Percentiles rank a stretch among this genome's conserved stretches.
These are phyloP conservation scores for Chelon auratus DNA, from an alignment of 2,797 vertebrate species.

Conservation along the genomic window DNA sequence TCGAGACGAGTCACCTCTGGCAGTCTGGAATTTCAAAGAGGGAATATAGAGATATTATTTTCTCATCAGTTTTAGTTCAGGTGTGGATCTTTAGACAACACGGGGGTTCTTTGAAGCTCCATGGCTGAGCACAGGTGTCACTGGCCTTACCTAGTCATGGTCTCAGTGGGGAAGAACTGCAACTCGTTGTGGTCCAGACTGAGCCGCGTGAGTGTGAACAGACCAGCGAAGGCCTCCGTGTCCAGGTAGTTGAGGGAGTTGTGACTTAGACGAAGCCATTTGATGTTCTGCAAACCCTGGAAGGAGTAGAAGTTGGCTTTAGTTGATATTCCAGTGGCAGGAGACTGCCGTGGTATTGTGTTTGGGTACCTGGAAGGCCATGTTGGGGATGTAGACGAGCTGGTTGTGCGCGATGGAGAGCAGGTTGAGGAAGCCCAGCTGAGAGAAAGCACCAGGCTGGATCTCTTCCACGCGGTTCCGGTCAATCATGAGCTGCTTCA, in stretches of 20 bases:
- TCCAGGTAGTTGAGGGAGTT: constrained; percentile 92
- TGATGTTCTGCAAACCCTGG: constrained; percentile 89
- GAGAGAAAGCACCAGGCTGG: constrained; percentile 90
- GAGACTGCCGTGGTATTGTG: neutral
- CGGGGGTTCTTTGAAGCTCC: no score
- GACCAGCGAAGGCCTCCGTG: constrained; percentile 88
- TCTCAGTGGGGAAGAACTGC: constrained; percentile 90
- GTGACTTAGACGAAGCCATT: constrained; percentile 91
- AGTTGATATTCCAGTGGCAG: accelerated
- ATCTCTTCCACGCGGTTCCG: constrained; percentile 92
- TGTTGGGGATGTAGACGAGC: constrained; percentile 93
- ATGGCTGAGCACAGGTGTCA: neutral
- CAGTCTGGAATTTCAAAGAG: constrained; percentile 73
- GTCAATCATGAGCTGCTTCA: constrained; percentile 90
- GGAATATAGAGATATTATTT: no score
- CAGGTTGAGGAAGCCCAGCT: constrained; percentile 89
- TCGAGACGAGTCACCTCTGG: constrained; percentile 87
- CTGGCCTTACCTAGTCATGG: constrained; percentile 85
- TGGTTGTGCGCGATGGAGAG: constrained; percentile 91
- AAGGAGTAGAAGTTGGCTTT: neutral
- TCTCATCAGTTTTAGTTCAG: no score
- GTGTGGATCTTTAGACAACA: neutral
- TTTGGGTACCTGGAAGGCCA: constrained; percentile 89
- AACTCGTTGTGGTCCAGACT: constrained; percentile 94
- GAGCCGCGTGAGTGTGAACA: constrained; percentile 89